phyloP scores from a whole-genome alignment of 2,113 vertebrate species.

The Anas platyrhynchos region DNA sequence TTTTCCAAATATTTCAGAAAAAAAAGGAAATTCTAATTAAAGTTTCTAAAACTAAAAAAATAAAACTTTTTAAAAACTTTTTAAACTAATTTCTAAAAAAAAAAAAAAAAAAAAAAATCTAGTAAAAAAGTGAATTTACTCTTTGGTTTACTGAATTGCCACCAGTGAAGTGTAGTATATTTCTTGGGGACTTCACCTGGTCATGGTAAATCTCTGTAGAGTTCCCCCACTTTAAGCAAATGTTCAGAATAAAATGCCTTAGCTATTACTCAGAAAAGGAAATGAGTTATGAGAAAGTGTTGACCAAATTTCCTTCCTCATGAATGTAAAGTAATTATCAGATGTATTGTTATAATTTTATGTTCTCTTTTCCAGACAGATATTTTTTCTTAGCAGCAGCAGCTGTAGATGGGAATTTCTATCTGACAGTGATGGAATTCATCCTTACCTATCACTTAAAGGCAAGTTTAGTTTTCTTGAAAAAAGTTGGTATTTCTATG shows the following conservation, averaged over 20 bases:
- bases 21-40: background rate
- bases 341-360: background rate
- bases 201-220: background rate
- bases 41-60: too few relatives aligned
- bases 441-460: background rate
- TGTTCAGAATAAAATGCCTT: background rate
- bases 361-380: background rate
- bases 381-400: background rate
- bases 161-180: background rate
- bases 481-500: background rate
- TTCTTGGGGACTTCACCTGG: background rate
- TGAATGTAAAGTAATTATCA: background rate
- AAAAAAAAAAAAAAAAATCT: background rate
- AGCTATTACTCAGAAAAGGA: background rate
- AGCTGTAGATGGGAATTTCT: background rate
- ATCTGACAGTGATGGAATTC: rapidly evolving
- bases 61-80: too few relatives aligned
- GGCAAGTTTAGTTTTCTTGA: background rate
- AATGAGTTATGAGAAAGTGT: background rate
- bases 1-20: background rate
- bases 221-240: background rate
- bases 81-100: background rate
- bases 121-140: background rate
- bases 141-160: background rate
- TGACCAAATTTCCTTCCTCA: background rate